phyloP scores from a whole-genome alignment of 92 coral and sea anemone species.

The Plumapathes pennacea region DNA sequence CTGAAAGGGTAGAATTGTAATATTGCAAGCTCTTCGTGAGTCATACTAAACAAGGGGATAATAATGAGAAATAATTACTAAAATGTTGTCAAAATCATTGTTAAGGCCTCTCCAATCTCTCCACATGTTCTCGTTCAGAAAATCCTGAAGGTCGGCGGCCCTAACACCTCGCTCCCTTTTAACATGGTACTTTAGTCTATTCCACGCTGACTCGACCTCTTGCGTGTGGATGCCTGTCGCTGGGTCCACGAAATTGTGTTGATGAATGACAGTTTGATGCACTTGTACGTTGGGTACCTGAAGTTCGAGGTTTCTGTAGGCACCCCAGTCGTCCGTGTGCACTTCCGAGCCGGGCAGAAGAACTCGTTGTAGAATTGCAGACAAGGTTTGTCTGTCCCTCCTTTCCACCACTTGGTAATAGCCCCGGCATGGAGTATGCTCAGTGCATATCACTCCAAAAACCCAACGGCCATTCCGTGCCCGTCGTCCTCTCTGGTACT shows the following conservation, averaged over 20 bases:
- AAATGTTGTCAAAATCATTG: background rate
- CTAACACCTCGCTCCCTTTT: background rate
- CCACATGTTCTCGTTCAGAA: background rate
- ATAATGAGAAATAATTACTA: background rate
- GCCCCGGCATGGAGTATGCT: conserved; percentile 8
- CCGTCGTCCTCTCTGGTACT: conserved; percentile 24
- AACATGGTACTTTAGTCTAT: conserved; percentile 1
- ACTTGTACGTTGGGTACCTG: conserved; percentile 1
- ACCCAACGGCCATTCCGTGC: conserved; percentile 14
- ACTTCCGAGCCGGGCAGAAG: conserved; percentile 20
- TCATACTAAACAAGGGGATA: too few relatives aligned
- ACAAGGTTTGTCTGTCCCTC: conserved; percentile 7
- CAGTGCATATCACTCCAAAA: conserved; percentile 13
- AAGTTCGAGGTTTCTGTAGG: conserved; percentile 5
- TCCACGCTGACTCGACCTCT: conserved; percentile 12
- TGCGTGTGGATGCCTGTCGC: conserved; percentile 12
- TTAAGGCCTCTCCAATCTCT: background rate
- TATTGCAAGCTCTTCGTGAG: too few relatives aligned
- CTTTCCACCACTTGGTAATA: conserved; percentile 17
- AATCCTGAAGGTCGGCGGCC: background rate
- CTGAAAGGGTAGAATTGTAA: too few relatives aligned
- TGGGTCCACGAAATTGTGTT: conserved; percentile 9
- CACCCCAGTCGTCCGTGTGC: conserved; percentile 31
- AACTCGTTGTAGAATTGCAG: conserved; percentile 1
- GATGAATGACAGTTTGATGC: conserved; percentile 1